Evolutionary conservation across 2,888 invertebrate genomes (phyloP).

Genomic region (Cepaea hortensis): DNA sequence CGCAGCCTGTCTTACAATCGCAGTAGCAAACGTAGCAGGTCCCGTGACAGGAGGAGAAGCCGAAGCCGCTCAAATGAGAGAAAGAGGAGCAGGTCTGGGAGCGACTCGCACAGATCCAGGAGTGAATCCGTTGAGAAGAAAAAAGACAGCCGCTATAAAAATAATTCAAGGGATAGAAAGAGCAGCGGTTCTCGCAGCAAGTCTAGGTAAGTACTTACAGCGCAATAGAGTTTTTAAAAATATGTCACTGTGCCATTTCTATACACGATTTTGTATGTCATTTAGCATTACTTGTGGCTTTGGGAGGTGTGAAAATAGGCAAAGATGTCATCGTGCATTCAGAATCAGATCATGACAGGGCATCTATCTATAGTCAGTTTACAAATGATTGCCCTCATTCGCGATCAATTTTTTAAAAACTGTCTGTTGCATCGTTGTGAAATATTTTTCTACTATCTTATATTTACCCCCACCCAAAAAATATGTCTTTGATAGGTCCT

Average conservation of each 20-base stretch:
- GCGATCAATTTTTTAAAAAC: too few species aligned
- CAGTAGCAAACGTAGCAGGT: constrained; percentile 33
- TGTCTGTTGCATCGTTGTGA: too few species aligned
- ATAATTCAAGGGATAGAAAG: constrained; percentile 36
- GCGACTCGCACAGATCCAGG: constrained; percentile 41
- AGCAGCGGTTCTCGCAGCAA: constrained; percentile 36
- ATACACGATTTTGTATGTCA: neutral
- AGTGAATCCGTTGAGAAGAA: constrained; percentile 45
- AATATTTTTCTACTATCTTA: too few species aligned
- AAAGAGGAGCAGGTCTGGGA: constrained; percentile 40
- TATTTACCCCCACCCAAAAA: too few species aligned
- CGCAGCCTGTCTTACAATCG: constrained; percentile 49
- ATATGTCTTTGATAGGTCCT: too few species aligned
- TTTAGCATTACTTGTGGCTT: neutral
- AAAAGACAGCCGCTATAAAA: constrained; percentile 27
- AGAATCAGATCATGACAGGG: too few species aligned
- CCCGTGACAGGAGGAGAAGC: constrained; percentile 43
- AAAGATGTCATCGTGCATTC: too few species aligned
- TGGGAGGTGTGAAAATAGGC: too few species aligned
- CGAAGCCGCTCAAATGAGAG: constrained; percentile 41
- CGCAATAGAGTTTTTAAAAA: too few species aligned
- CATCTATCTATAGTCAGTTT: too few species aligned
- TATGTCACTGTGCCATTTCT: too few species aligned
- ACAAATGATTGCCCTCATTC: too few species aligned
- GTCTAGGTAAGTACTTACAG: constrained; percentile 29